Evolutionary conservation across 2,113 vertebrate genomes (phyloP).

Genomic region (Holacanthus passer): DNA sequence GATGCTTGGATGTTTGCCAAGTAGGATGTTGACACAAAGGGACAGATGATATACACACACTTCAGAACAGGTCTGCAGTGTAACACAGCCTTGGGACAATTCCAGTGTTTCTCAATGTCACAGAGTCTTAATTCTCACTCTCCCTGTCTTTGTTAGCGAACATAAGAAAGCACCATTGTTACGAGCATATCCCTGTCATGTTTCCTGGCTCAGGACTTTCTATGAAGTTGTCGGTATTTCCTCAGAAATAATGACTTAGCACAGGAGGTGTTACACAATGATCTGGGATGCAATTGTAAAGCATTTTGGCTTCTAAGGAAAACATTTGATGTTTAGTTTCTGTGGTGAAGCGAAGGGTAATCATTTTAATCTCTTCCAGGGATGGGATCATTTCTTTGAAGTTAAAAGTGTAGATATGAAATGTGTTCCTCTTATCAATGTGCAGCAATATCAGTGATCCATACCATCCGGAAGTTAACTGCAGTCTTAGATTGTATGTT

Average conservation of each 20-base stretch:
- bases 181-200: not conserved
- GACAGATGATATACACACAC: conserved; percentile 65
- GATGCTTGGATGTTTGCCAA: conserved; percentile 62
- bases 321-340: conserved; percentile 19
- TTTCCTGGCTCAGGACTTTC: conserved; percentile 29
- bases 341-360: not conserved
- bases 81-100: conserved; percentile 35
- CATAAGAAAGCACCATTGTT: conserved; percentile 21
- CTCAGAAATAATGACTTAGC: conserved; percentile 32
- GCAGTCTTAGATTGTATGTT: not conserved
- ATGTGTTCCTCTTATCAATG: not conserved
- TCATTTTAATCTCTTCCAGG: not conserved
- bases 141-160: conserved; percentile 19
- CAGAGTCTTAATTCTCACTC: conserved; percentile 11
- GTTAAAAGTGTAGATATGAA: not conserved
- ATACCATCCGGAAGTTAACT: not conserved
- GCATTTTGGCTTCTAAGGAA: conserved; percentile 22
- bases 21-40: conserved; percentile 78
- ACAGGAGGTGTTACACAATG: conserved; percentile 57
- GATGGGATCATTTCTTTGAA: conserved; percentile 1
- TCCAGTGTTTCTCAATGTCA: conserved; percentile 12
- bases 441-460: not conserved
- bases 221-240: conserved; percentile 32
- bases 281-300: conserved; percentile 44
- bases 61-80: conserved; percentile 59